Evolutionary conservation across 1,140 invertebrate genomes (phyloP).

Genomic region (Cherax quadricarinatus): DNA sequence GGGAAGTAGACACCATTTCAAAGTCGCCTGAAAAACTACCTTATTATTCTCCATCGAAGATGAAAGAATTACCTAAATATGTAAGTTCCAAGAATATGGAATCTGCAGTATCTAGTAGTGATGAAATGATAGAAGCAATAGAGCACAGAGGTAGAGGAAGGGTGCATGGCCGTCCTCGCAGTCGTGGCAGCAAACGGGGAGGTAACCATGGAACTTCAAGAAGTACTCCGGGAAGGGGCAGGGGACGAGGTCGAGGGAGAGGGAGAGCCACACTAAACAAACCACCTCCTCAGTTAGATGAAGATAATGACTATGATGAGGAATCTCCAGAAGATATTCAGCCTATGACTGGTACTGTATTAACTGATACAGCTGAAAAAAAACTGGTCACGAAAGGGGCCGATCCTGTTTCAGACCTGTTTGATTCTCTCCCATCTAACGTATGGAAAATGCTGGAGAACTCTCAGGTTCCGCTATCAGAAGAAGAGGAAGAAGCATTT

Average conservation of each 20-base stretch:
- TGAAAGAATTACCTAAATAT: neutral
- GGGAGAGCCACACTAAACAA: neutral
- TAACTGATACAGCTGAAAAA: neutral
- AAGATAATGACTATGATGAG: conserved; percentile 22
- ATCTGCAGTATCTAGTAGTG: conserved; percentile 20
- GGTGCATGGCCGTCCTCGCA: neutral
- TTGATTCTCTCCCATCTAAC: conserved; percentile 27
- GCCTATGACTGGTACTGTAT: neutral
- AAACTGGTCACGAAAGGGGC: neutral
- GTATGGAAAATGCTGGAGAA: conserved; percentile 46
- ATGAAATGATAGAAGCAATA: neutral
- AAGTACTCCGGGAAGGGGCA: conserved; percentile 1
- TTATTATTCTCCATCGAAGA: neutral
- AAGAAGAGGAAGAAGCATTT: conserved; percentile 64
- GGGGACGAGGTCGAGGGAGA: conserved; percentile 28
- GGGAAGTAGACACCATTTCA: neutral
- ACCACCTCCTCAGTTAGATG: neutral
- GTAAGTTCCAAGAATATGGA: neutral
- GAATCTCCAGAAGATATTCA: conserved; percentile 24
- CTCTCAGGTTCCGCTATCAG: conserved; percentile 58
- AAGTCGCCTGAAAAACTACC: neutral
- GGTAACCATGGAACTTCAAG: neutral
- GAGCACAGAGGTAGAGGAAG: conserved; percentile 28
- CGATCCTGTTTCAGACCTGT: conserved; percentile 25
- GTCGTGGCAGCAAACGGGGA: neutral